phyloP scores from a whole-genome alignment of 2,888 invertebrate genomes.

The Cylindroiulus punctatus region DNA sequence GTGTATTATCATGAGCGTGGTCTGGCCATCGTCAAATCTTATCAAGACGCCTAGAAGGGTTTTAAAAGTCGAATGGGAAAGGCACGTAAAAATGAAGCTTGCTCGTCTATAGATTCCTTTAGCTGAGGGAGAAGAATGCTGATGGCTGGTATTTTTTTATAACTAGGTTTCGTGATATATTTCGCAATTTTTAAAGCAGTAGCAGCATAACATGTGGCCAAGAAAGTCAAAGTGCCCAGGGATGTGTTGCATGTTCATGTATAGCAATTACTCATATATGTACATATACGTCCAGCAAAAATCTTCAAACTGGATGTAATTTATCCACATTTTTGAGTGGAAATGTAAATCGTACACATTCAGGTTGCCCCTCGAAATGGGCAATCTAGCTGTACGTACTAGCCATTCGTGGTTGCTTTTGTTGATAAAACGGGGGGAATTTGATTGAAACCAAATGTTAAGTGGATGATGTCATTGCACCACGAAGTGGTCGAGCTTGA shows the following conservation, averaged over 20 bases:
- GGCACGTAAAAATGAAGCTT: not conserved
- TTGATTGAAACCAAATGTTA: not conserved
- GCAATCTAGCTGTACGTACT: not conserved
- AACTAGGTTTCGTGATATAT: not conserved
- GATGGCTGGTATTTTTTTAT: not conserved
- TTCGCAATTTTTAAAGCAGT: not conserved
- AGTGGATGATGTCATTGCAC: not conserved
- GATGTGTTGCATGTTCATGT: not conserved
- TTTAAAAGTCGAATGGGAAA: not conserved
- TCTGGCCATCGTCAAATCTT: conserved; percentile 7
- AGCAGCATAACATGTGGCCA: not conserved
- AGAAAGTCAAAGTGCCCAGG: conserved; percentile 12
- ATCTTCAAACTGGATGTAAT: too few species aligned
- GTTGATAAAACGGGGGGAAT: not conserved
- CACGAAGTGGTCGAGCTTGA: not conserved
- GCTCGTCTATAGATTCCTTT: not conserved
- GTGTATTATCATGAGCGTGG: not conserved
- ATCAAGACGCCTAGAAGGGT: not conserved
- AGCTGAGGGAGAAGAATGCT: not conserved
- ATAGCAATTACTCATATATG: too few species aligned
- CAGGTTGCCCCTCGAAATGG: not conserved
- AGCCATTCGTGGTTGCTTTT: not conserved
- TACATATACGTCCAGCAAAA: too few species aligned
- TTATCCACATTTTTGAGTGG: too few species aligned
- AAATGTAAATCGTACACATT: too few species aligned